These are phyloP conservation scores for Spea bombifrons DNA, from an alignment of 2,113 vertebrate species.

Conservation along the genomic window DNA sequence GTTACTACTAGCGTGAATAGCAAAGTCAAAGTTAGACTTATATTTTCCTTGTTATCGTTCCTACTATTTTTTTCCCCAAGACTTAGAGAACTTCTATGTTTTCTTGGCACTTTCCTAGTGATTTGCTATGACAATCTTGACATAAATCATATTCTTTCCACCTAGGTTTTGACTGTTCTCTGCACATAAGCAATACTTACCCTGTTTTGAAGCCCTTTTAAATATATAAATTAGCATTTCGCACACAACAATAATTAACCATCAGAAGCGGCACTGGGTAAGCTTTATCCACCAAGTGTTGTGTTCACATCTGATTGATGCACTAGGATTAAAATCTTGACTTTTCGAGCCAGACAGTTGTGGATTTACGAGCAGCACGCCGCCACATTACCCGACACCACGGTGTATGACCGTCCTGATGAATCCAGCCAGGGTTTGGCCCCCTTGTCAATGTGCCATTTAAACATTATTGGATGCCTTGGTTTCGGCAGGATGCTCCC, in stretches of 20 bases:
- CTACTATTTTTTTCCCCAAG: too few relatives aligned
- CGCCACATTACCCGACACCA: conserved; percentile 1
- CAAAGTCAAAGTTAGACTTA: too few relatives aligned
- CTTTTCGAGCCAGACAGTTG: background rate
- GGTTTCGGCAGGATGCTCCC: conserved; percentile 50
- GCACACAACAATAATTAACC: too few relatives aligned
- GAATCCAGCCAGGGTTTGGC: conserved; percentile 16
- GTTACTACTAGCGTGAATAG: too few relatives aligned
- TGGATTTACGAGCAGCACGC: background rate
- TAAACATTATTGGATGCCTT: conserved; percentile 49
- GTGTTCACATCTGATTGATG: conserved; percentile 22
- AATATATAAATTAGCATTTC: too few relatives aligned
- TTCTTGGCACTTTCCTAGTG: too few relatives aligned
- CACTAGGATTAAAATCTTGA: conserved; percentile 9
- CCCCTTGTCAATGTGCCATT: background rate
- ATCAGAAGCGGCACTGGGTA: too few relatives aligned
- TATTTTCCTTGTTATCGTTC: too few relatives aligned
- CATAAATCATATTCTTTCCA: too few relatives aligned
- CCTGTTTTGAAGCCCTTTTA: background rate
- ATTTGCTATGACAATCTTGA: too few relatives aligned
- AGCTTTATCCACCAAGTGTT: conserved; percentile 13
- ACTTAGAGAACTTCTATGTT: too few relatives aligned
- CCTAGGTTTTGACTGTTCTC: background rate
- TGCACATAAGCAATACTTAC: background rate
- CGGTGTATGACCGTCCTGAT: conserved; percentile 1